Evolutionary conservation across 1,140 invertebrate species (phyloP).

Genomic region (Apis dorsata): DNA sequence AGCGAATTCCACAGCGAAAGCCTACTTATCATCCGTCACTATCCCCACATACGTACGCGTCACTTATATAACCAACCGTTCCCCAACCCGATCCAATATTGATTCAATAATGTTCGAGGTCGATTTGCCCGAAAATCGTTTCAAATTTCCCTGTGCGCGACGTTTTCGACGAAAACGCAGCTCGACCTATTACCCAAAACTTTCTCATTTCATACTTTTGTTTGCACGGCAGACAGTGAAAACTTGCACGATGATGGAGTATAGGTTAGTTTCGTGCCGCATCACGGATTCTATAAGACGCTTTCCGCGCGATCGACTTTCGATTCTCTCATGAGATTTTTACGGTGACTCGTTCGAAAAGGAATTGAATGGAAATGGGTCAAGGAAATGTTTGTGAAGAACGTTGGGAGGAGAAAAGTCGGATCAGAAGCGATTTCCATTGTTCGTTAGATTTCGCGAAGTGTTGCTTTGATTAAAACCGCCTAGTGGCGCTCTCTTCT

Average conservation of each 20-base stretch:
- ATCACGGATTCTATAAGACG: conserved; percentile 9
- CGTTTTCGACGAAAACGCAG: neutral
- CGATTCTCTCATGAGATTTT: conserved; percentile 8
- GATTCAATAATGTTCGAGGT: neutral
- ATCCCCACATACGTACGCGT: neutral
- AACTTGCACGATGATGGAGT: neutral
- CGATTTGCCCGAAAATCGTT: neutral
- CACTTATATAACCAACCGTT: neutral
- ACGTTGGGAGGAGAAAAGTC: neutral
- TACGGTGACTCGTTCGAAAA: neutral
- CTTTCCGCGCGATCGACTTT: conserved; percentile 20
- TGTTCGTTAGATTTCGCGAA: neutral
- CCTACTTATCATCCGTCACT: neutral
- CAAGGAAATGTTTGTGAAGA: neutral
- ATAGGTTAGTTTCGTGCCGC: neutral
- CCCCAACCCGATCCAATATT: neutral
- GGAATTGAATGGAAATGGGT: conserved; percentile 11
- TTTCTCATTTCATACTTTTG: neutral
- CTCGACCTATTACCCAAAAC: too few relatives aligned
- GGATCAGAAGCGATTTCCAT: conserved; percentile 22
- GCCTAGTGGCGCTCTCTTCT: too few relatives aligned
- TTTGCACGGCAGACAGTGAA: neutral
- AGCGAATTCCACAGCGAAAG: neutral
- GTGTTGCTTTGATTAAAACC: conserved; percentile 26
- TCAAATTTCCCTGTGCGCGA: conserved; percentile 11